Conservation (phyloP, 2,797 vertebrate species). For the Rhinophrynus dorsalis region DNA sequence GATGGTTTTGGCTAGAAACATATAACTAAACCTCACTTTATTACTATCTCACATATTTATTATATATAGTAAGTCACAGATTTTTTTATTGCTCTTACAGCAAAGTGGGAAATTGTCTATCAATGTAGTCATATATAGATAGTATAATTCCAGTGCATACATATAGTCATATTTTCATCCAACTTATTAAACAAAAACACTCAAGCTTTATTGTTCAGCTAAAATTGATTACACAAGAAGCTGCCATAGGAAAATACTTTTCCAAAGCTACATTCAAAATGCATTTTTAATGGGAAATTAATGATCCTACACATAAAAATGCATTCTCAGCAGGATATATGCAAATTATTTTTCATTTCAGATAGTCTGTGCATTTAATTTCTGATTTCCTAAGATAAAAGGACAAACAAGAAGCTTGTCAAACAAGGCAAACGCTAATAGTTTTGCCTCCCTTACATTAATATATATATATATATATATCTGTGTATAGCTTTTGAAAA, state of each 20-base stretch:
- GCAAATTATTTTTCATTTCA: slow-evolving; percentile 41
- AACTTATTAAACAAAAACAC: slow-evolving; percentile 14
- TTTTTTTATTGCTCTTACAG: too few species aligned
- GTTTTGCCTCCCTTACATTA: background rate
- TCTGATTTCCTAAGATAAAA: slow-evolving; percentile 38
- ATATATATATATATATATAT: too few species aligned
- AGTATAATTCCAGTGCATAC: too few species aligned
- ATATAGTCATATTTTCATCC: too few species aligned
- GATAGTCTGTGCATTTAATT: slow-evolving; percentile 39
- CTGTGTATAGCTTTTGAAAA: too few species aligned
- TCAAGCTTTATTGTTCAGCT: slow-evolving; percentile 11
- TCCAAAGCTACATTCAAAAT: slow-evolving; percentile 46
- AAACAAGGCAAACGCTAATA: slow-evolving; percentile 22
- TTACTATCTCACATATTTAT: too few species aligned
- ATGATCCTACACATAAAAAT: slow-evolving; percentile 47
- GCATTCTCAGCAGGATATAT: slow-evolving; percentile 50
- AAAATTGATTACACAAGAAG: slow-evolving; percentile 42
- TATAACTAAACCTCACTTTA: too few species aligned
- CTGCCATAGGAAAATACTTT: slow-evolving; percentile 34
- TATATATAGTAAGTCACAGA: too few species aligned
- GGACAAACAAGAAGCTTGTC: slow-evolving; percentile 28
- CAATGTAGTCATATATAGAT: too few species aligned
- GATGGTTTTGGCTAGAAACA: too few species aligned
- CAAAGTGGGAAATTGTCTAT: too few species aligned
- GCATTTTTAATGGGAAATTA: slow-evolving; percentile 49